These are phyloP conservation scores for Aleiodes sp. DNA, from an alignment of 1,140 invertebrate species.

Conservation along the genomic window DNA sequence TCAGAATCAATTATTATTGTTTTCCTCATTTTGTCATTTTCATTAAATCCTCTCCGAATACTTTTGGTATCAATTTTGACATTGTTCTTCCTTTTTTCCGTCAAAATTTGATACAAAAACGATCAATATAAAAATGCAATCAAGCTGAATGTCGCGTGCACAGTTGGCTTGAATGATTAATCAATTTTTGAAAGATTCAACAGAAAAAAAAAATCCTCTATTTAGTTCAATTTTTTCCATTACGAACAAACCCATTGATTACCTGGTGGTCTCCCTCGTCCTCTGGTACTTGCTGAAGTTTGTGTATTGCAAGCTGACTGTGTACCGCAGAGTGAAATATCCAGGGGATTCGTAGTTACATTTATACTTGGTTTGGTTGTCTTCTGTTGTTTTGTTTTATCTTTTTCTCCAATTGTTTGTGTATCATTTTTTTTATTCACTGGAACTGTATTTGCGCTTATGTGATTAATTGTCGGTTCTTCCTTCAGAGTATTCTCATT, in stretches of 20 bases:
- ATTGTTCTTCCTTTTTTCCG: neutral
- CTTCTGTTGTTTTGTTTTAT: conserved; percentile 39
- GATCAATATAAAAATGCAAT: neutral
- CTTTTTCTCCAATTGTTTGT: conserved; percentile 30
- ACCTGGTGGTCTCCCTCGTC: conserved; percentile 55
- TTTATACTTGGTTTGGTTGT: conserved; percentile 68
- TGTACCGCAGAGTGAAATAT: conserved; percentile 59
- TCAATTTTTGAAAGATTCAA: neutral
- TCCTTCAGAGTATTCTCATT: conserved; percentile 44
- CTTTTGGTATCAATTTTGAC: neutral
- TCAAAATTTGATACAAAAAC: neutral
- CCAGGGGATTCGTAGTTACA: conserved; percentile 72
- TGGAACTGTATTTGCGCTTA: neutral
- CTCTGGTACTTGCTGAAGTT: conserved; percentile 42
- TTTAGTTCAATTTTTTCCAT: neutral
- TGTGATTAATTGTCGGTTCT: conserved; percentile 13
- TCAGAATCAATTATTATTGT: too few species aligned
- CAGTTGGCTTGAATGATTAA: neutral
- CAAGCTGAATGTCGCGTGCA: conserved; percentile 21
- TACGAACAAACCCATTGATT: conserved; percentile 30
- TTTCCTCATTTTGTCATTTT: too few species aligned
- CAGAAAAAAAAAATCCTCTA: conserved; percentile 7
- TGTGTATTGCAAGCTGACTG: conserved; percentile 40
- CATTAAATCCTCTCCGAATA: neutral
- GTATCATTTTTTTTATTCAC: conserved; percentile 22